These are phyloP conservation scores for Poeciliopsis gracilis DNA, from an alignment of 2,797 vertebrate genomes.

Conservation along the genomic window DNA sequence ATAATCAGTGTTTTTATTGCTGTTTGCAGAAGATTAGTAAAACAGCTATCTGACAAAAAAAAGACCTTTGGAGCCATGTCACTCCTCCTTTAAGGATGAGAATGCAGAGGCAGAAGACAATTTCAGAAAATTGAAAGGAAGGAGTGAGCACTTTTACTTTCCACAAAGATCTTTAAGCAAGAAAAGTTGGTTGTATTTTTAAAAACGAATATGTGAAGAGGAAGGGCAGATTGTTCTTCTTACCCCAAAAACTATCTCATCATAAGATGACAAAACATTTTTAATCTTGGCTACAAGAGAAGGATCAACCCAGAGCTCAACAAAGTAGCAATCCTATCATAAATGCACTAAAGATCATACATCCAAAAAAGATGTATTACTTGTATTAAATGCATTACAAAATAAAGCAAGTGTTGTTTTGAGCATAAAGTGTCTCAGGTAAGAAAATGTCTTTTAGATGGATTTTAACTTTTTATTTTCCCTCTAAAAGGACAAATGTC, in stretches of 20 bases:
- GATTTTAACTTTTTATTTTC: not conserved
- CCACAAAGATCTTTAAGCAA: not conserved
- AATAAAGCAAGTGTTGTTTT: not conserved
- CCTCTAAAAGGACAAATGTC: not conserved
- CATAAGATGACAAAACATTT: not conserved
- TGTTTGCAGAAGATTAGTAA: not conserved
- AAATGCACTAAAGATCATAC: too few relatives aligned
- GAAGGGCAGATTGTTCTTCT: not conserved
- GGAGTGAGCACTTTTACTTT: not conserved
- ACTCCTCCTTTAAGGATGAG: not conserved
- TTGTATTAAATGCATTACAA: too few relatives aligned
- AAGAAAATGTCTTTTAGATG: not conserved
- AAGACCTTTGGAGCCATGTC: not conserved
- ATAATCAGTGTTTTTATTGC: not conserved
- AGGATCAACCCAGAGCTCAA: not conserved
- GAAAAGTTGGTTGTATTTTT: not conserved
- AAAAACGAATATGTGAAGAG: not conserved
- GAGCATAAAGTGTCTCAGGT: not conserved
- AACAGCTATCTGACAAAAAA: not conserved
- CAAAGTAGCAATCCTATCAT: not conserved
- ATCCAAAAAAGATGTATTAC: too few relatives aligned
- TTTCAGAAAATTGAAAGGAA: not conserved
- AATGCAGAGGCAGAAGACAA: not conserved
- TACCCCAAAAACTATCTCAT: not conserved
- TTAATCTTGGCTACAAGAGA: not conserved